Percentiles rank a stretch among this genome's conserved stretches.
Conservation (phyloP, 2,888 invertebrate genomes). For the Caenorhabditis sp. region DNA sequence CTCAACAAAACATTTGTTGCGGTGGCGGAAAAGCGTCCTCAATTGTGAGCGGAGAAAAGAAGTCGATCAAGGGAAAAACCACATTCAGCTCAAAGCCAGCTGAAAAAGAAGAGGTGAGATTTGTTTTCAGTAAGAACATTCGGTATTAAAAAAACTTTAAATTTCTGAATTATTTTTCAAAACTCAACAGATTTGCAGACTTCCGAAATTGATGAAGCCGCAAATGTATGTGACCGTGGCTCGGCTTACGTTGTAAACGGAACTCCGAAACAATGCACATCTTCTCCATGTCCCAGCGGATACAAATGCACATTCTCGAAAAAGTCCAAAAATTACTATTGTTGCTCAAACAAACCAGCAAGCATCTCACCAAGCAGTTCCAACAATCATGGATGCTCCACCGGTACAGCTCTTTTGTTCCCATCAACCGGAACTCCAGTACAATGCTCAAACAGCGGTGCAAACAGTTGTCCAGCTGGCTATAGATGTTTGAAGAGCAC, state of each 20-base stretch:
- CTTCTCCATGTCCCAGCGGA: conserved; percentile 57
- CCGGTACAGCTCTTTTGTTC: conserved; percentile 65
- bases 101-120: conserved; percentile 29
- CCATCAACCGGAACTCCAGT: conserved; percentile 69
- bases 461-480: conserved; percentile 64
- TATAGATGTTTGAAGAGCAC: conserved; percentile 56
- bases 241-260: conserved; percentile 62
- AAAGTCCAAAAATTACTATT: conserved; percentile 53
- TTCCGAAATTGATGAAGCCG: conserved; percentile 23
- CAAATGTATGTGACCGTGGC: conserved; percentile 63
- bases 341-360: conserved; percentile 40
- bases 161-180: no score
- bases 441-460: conserved; percentile 58
- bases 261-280: conserved; percentile 65
- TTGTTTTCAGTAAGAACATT: no score
- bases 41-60: conserved; percentile 23
- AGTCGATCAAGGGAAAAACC: conserved; percentile 13
- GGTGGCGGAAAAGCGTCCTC: conserved; percentile 49
- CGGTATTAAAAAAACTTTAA: no score
- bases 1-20: conserved; percentile 66
- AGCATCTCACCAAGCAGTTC: conserved; percentile 9
- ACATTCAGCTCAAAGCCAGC: conserved; percentile 35
- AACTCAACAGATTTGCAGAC: neutral
- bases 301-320: conserved; percentile 68
- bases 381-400: conserved; percentile 59